Evolutionary conservation across 2,888 invertebrate genomes (phyloP).

Genomic region (Pandemis cinnamomeana): DNA sequence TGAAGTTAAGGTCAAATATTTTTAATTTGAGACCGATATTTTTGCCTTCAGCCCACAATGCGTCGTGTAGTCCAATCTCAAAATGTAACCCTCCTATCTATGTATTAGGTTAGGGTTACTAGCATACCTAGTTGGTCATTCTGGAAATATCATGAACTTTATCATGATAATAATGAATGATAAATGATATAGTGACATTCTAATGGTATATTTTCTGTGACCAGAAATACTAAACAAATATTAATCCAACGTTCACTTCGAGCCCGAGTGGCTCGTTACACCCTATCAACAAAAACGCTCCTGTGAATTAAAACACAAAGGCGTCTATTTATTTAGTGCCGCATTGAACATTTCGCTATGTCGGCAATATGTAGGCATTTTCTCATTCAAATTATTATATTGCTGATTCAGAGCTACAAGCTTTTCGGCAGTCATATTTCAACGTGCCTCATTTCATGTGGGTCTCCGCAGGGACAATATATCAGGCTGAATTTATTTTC

Average conservation of each 20-base stretch:
- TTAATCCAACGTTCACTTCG: not conserved
- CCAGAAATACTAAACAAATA: not conserved
- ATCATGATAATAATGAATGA: too few species aligned
- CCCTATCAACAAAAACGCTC: not conserved
- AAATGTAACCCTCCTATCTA: too few species aligned
- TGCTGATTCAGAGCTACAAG: conserved; percentile 50
- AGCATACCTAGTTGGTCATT: too few species aligned
- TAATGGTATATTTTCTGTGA: too few species aligned
- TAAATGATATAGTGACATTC: too few species aligned
- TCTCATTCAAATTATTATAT: conserved; percentile 50
- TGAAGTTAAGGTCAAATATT: not conserved
- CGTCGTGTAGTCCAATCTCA: too few species aligned
- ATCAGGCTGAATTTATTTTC: conserved; percentile 75
- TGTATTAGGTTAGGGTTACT: too few species aligned
- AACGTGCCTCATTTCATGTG: conserved; percentile 63
- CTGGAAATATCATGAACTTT: too few species aligned
- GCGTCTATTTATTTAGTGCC: conserved; percentile 17
- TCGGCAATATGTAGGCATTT: conserved; percentile 41
- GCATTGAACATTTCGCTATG: conserved; percentile 16
- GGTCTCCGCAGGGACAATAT: conserved; percentile 67
- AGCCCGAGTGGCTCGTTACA: not conserved
- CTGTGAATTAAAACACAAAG: not conserved
- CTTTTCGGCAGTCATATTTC: conserved; percentile 63
- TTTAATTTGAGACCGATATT: not conserved
- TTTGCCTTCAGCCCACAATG: too few species aligned